Percentiles rank a stretch among this genome's conserved stretches.
These are phyloP conservation scores for Sycophaga agraensis DNA, from an alignment of 1,140 invertebrate genomes.

Conservation along the genomic window DNA sequence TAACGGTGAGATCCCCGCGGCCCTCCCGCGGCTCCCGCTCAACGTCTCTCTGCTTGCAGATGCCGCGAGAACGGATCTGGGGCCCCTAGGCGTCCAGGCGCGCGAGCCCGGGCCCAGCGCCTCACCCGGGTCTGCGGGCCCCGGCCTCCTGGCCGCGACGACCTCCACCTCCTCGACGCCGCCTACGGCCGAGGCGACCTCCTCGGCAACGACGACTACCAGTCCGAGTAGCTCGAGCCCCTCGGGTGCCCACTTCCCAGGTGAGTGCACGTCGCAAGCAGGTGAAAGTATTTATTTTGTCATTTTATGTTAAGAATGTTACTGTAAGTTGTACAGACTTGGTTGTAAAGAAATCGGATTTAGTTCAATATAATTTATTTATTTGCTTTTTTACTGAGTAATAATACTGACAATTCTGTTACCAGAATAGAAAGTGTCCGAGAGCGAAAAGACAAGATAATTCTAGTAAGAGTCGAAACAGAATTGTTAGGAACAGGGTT, in stretches of 20 bases:
- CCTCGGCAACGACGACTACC: slow-evolving; percentile 43
- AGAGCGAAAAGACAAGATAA: no score
- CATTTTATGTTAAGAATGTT: no score
- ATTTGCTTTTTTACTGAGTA: no score
- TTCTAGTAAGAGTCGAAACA: no score
- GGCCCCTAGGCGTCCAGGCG: slow-evolving; percentile 52
- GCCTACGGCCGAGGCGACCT: slow-evolving; percentile 30
- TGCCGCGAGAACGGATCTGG: slow-evolving; percentile 48
- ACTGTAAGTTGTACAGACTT: no score
- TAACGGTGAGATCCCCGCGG: slow-evolving; percentile 37
- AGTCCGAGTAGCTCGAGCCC: slow-evolving; percentile 49
- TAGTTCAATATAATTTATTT: no score
- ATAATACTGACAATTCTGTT: no score
- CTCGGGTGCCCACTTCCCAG: slow-evolving; percentile 52
- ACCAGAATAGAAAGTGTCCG: no score
- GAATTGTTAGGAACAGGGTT: no score
- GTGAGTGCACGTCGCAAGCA: slow-evolving; percentile 34
- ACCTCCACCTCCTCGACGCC: slow-evolving; percentile 30
- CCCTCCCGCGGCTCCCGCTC: no score
- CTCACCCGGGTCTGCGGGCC: slow-evolving; percentile 47
- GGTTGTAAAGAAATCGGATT: no score
- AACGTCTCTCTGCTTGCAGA: slow-evolving; percentile 36
- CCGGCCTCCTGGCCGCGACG: slow-evolving; percentile 52
- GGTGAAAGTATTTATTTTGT: no score
- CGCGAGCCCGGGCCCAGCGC: slow-evolving; percentile 46